Evolutionary conservation across 2,888 invertebrate species (phyloP).

Genomic region (Cremastobaeus sp.): DNA sequence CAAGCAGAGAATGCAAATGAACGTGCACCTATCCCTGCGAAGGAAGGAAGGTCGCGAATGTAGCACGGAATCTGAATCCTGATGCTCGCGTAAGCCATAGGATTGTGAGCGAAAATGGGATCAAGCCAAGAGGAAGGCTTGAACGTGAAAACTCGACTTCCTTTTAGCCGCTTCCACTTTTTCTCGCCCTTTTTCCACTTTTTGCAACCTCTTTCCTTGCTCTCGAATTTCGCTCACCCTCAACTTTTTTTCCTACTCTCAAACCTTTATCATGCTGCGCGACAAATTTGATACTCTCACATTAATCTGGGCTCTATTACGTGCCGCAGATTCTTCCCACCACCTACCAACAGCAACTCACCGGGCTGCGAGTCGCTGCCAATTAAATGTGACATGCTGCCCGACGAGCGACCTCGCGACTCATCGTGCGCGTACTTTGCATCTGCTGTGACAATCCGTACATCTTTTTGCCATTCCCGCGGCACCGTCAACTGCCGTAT

Average conservation of each 20-base stretch:
- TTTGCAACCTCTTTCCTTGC: neutral
- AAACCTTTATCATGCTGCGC: constrained; percentile 66
- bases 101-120: constrained; percentile 64
- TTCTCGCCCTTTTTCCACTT: neutral
- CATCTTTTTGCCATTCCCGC: constrained; percentile 37
- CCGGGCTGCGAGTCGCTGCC: constrained; percentile 37
- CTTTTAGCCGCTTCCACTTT: constrained; percentile 34
- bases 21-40: constrained; percentile 41
- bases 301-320: constrained; percentile 70
- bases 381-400: constrained; percentile 48
- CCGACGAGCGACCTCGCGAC: constrained; percentile 15
- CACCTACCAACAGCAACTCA: constrained; percentile 17
- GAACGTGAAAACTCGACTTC: constrained; percentile 52
- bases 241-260: constrained; percentile 43
- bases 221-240: constrained; percentile 10
- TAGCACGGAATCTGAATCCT: constrained; percentile 56
- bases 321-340: constrained; percentile 52
- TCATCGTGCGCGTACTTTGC: constrained; percentile 33
- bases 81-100: constrained; percentile 57
- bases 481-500: constrained; percentile 24
- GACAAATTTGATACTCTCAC: constrained; percentile 69
- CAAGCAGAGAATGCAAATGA: constrained; percentile 57
- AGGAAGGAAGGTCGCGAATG: constrained; percentile 46
- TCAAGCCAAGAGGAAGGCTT: constrained; percentile 64
- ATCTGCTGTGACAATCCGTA: constrained; percentile 41